These are phyloP conservation scores for Rhaphigaster nebulosa DNA, from an alignment of 2,888 invertebrate species.

Conservation along the genomic window DNA sequence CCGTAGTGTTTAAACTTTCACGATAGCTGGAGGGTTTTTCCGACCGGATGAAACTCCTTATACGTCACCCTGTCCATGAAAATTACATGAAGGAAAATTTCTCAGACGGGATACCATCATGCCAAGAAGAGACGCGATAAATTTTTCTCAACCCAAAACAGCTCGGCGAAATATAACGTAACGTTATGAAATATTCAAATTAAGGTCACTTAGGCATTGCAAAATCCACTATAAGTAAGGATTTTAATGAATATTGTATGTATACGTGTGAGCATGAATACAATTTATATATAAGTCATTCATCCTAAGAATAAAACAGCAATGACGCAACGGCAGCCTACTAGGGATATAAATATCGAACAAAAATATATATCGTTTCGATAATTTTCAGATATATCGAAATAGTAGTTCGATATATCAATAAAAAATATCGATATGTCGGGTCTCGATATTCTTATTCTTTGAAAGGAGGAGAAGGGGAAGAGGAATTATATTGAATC, in stretches of 20 bases:
- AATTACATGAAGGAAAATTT: conserved; percentile 43
- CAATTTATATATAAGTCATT: too few species aligned
- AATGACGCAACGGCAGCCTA: too few species aligned
- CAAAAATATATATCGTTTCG: too few species aligned
- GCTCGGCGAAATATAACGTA: conserved; percentile 8
- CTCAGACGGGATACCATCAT: background rate
- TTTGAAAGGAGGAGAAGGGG: too few species aligned
- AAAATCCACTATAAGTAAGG: background rate
- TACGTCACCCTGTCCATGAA: conserved; percentile 33
- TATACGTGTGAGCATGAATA: too few species aligned
- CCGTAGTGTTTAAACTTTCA: conserved; percentile 9
- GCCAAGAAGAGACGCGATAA: conserved; percentile 5
- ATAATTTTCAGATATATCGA: too few species aligned
- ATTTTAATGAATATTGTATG: background rate
- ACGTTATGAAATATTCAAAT: background rate
- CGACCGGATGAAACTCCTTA: conserved; percentile 19
- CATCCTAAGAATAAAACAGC: too few species aligned
- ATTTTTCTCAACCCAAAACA: background rate
- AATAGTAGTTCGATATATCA: too few species aligned
- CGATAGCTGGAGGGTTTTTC: background rate
- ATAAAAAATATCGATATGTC: too few species aligned
- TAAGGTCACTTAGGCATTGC: background rate
- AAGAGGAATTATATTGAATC: too few species aligned
- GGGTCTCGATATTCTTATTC: too few species aligned
- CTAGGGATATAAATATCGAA: too few species aligned